A percentile compares a stretch with the other conserved stretches of the same genome.
Evolutionary conservation across 2,888 invertebrate genomes (phyloP).

Genomic region (Cheilosia grossa): DNA sequence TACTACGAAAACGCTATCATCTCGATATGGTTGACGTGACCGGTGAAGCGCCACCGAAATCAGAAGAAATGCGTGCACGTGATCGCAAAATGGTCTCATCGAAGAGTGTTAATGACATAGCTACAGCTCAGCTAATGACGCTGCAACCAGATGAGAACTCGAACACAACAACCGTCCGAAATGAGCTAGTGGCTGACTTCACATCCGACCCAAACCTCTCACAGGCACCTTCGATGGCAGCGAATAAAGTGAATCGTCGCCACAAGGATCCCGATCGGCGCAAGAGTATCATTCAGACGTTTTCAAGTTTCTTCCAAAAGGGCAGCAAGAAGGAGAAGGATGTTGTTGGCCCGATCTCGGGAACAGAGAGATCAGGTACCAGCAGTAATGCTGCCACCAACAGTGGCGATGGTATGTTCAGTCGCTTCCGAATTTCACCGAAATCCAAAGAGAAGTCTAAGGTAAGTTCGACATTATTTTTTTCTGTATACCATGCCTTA

Average conservation of each 20-base stretch:
- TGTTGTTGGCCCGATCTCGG: conserved; percentile 85
- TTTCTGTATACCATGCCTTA: conserved; percentile 10
- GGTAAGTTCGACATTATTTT: conserved; percentile 82
- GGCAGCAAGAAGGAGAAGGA: conserved; percentile 86
- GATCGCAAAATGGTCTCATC: conserved; percentile 82
- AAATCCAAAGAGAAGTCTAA: conserved; percentile 87
- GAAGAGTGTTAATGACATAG: conserved; percentile 83
- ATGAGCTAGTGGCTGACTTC: conserved; percentile 80
- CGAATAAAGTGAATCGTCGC: conserved; percentile 77
- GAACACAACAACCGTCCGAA: conserved; percentile 73
- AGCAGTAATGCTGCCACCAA: conserved; percentile 79
- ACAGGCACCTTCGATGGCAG: conserved; percentile 73
- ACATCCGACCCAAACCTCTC: conserved; percentile 86
- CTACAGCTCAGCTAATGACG: conserved; percentile 76
- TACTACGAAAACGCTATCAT: conserved; percentile 83
- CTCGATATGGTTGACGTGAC: conserved; percentile 76
- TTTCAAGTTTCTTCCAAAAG: conserved; percentile 92
- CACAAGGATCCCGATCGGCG: conserved; percentile 88
- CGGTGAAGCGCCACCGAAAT: conserved; percentile 67
- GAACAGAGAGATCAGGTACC: conserved; percentile 86
- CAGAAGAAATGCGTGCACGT: conserved; percentile 77
- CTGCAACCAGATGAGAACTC: conserved; percentile 76
- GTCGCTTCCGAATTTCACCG: conserved; percentile 86
- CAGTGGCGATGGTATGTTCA: conserved; percentile 82
- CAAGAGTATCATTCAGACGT: conserved; percentile 92